Evolutionary conservation across 2,113 vertebrate species (phyloP).

Genomic region (Micronisus gabar): DNA sequence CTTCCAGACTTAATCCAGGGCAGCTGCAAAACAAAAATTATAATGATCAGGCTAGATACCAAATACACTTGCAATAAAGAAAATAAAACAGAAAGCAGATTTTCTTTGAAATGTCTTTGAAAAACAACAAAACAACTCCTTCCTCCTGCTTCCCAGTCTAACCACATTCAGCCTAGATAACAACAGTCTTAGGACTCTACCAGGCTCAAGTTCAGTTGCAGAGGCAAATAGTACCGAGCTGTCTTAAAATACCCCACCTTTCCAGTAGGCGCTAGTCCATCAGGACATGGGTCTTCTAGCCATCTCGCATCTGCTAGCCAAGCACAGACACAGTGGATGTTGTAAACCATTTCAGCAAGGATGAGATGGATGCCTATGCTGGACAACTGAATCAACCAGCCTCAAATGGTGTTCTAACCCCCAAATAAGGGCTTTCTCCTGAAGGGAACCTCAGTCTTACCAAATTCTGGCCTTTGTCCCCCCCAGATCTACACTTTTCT

Average conservation of each 20-base stretch:
- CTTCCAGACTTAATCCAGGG: neutral
- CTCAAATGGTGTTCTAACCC: neutral
- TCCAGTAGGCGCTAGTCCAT: fast-evolving
- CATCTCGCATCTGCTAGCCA: neutral
- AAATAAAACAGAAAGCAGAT: neutral
- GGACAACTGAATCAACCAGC: neutral
- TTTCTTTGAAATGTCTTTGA: neutral
- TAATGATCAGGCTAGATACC: neutral
- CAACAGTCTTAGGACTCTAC: neutral
- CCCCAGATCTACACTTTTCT: neutral
- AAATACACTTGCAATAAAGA: neutral
- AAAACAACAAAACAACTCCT: neutral
- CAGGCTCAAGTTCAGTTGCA: neutral
- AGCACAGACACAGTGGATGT: fast-evolving
- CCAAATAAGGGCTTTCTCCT: neutral
- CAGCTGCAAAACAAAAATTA: constrained; percentile 17
- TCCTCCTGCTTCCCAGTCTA: neutral
- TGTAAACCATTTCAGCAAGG: neutral
- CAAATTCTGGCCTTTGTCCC: neutral
- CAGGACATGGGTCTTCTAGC: neutral
- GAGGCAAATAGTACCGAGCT: neutral
- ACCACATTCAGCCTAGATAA: neutral
- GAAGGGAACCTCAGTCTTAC: neutral
- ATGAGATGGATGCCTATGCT: neutral
- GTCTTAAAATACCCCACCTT: neutral